A percentile compares a stretch with the other conserved stretches of the same genome.
Conservation (phyloP, 2,797 vertebrate genomes). For the Acropternis orthonyx region DNA sequence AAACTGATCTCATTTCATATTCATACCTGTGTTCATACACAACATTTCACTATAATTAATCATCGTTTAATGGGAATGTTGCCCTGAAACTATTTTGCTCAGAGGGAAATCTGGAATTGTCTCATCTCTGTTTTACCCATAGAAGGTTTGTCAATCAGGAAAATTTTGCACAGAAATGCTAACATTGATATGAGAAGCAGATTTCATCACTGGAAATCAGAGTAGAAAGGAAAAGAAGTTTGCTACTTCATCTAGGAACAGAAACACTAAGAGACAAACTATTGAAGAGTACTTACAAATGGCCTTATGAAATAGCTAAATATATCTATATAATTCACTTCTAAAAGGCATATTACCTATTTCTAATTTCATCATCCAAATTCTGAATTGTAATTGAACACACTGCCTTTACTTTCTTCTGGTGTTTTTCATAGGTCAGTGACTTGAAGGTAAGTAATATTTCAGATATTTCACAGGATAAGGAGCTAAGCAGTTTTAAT, state of each 20-base stretch:
- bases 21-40: neutral
- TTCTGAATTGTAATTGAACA: neutral
- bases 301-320: neutral
- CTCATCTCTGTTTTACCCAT: neutral
- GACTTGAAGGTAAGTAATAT: neutral
- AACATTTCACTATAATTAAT: neutral
- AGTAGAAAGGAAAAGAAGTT: neutral
- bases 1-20: neutral
- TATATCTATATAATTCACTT: neutral
- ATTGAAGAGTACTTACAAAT: neutral
- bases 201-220: neutral
- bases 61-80: neutral
- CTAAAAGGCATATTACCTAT: neutral
- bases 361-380: neutral
- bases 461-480: neutral
- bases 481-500: neutral
- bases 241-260: neutral
- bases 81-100: constrained; percentile 9
- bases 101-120: neutral
- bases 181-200: neutral
- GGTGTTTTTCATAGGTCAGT: neutral
- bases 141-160: neutral
- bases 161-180: constrained; percentile 13
- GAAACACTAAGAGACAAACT: neutral
- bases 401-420: neutral